phyloP scores from a whole-genome alignment of 2,113 vertebrate genomes.

The Pao palembangensis region DNA sequence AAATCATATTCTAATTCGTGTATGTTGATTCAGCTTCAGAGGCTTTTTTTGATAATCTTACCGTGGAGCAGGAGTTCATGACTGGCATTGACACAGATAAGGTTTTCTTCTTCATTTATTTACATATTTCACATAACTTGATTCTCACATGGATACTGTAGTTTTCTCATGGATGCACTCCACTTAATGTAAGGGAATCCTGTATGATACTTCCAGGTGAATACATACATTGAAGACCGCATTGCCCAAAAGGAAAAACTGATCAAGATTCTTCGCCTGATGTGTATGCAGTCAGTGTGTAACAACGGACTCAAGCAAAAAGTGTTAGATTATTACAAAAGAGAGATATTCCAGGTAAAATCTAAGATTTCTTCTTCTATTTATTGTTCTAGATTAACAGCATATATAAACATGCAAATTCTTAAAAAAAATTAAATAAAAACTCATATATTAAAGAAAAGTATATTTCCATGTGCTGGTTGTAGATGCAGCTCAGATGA shows the following conservation, averaged over 20 bases:
- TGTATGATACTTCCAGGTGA: slow-evolving; percentile 69
- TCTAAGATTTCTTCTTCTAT: not conserved
- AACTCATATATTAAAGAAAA: too few species aligned
- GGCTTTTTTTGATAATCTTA: slow-evolving; percentile 96
- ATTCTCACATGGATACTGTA: not conserved
- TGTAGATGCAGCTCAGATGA: too few species aligned
- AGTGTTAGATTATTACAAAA: slow-evolving; percentile 91
- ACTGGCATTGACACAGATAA: slow-evolving; percentile 98
- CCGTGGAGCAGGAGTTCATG: slow-evolving; percentile 99
- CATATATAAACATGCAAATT: too few species aligned
- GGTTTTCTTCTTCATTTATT: slow-evolving; percentile 67
- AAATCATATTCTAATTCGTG: not conserved
- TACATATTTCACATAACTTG: not conserved
- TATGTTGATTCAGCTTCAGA: slow-evolving; percentile 85
- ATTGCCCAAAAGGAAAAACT: slow-evolving; percentile 91
- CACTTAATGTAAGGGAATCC: not conserved
- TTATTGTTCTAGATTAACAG: too few species aligned
- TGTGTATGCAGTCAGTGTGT: slow-evolving; percentile 94
- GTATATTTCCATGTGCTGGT: too few species aligned
- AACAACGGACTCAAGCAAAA: slow-evolving; percentile 96
- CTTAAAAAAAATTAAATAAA: too few species aligned
- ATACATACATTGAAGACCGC: slow-evolving; percentile 91
- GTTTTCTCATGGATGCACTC: not conserved
- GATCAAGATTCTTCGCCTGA: slow-evolving; percentile 88
- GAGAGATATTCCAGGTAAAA: slow-evolving; percentile 92